phyloP scores from a whole-genome alignment of 2,888 invertebrate species.

The Latrodectus hesperus region DNA sequence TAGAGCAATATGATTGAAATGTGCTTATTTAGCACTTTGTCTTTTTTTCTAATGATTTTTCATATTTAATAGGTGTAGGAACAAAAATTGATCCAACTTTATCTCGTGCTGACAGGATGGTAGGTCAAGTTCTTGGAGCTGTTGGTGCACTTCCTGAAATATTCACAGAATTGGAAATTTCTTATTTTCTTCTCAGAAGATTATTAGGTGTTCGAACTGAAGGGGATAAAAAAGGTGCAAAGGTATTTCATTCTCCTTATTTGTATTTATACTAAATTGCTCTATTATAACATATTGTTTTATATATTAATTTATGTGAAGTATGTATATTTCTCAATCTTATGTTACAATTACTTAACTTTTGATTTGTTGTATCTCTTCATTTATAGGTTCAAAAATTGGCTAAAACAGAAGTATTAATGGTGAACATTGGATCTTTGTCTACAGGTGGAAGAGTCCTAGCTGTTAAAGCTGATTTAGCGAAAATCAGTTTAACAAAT shows the following conservation, averaged over 20 bases:
- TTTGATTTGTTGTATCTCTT: not conserved
- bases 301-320: not conserved
- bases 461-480: constrained; percentile 96
- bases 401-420: constrained; percentile 89
- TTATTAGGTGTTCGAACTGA: constrained; percentile 98
- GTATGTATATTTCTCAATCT: not conserved
- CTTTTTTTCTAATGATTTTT: not conserved
- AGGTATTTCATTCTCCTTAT: constrained; percentile 78
- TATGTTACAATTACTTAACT: not conserved
- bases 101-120: constrained; percentile 97
- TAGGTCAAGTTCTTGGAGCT: constrained; percentile 97
- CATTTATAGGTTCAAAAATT: constrained; percentile 87
- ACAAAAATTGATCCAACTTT: constrained; percentile 99
- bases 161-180: constrained; percentile 97
- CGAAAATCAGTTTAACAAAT: constrained; percentile 96
- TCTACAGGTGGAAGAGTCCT: constrained; percentile 97
- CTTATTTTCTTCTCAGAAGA: constrained; percentile 95
- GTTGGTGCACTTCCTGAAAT: constrained; percentile 97
- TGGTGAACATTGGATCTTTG: constrained; percentile 98
- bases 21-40: not conserved
- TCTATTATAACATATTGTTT: not conserved
- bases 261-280: not conserved
- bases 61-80: constrained; percentile 84
- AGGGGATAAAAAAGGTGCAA: constrained; percentile 98
- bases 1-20: not conserved